phyloP scores from a whole-genome alignment of 2,888 invertebrate species.

The Volucella zonaria region DNA sequence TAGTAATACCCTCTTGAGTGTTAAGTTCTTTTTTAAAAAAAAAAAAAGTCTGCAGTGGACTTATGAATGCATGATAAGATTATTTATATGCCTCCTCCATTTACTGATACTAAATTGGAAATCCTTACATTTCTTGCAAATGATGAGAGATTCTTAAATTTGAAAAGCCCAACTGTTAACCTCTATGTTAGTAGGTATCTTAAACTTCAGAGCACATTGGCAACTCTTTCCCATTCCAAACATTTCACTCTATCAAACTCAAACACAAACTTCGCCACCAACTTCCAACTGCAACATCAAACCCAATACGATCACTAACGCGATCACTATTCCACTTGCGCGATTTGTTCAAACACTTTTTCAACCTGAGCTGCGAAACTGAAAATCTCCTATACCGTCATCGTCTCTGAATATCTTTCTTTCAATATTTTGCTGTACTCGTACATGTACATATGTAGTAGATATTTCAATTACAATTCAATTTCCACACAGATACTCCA shows the following conservation, averaged over 20 bases:
- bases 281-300: conserved; percentile 35
- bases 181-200: no score
- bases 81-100: no score
- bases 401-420: conserved; percentile 8
- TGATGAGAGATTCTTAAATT: no score
- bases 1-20: no score
- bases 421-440: background rate
- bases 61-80: no score
- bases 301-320: conserved; percentile 20
- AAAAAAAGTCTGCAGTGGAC: no score
- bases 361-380: conserved; percentile 57
- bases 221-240: conserved; percentile 1
- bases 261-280: conserved; percentile 12
- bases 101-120: no score
- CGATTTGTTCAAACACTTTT: conserved; percentile 46
- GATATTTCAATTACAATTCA: conserved; percentile 28
- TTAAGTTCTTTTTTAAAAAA: no score
- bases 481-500: conserved; percentile 12
- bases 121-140: no score
- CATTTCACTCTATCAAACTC: background rate
- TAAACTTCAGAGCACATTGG: no score
- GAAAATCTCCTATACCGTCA: background rate
- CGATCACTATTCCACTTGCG: conserved; percentile 38
- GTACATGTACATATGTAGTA: no score
- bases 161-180: no score